These are phyloP conservation scores for Gryllus longicercus DNA, from an alignment of 2,888 invertebrate species.

Conservation along the genomic window DNA sequence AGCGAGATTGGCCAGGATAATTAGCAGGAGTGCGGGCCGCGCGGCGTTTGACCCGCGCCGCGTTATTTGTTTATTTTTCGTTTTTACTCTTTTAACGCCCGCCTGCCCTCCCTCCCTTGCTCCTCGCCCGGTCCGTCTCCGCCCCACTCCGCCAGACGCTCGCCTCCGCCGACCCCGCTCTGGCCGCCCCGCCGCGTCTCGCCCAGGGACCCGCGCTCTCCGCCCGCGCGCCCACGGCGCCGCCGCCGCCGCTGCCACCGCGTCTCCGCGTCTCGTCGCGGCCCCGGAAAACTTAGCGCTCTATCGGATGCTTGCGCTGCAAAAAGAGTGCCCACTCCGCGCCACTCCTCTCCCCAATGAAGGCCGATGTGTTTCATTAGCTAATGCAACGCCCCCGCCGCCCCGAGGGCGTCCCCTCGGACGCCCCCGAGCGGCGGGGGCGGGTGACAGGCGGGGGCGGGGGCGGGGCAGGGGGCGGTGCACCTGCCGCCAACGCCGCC, in stretches of 20 bases:
- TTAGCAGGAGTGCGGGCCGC: conserved; percentile 11
- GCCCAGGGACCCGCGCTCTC: not conserved
- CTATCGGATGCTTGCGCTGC: not conserved
- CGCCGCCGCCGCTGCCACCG: not conserved
- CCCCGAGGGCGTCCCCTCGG: no score
- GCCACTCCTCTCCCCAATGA: not conserved
- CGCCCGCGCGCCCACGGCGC: not conserved
- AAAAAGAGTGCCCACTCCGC: not conserved
- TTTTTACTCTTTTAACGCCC: not conserved
- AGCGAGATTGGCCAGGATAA: not conserved
- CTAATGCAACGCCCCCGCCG: conserved; percentile 18
- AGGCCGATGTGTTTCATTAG: conserved; percentile 21
- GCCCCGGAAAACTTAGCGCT: not conserved
- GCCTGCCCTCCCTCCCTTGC: not conserved
- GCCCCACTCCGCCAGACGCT: no score
- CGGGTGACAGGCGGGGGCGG: no score
- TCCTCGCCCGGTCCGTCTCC: not conserved
- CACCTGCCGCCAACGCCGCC: no score
- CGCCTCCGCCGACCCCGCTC: no score
- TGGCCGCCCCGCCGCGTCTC: no score
- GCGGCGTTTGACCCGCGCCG: not conserved
- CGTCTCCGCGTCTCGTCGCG: not conserved
- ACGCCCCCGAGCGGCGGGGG: no score
- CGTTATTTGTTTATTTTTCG: conserved; percentile 17
- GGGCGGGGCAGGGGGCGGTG: no score